A percentile compares a stretch with the other conserved stretches of the same genome.
Conservation (phyloP, 2,113 vertebrate genomes). For the Aspidoscelis tigris region DNA sequence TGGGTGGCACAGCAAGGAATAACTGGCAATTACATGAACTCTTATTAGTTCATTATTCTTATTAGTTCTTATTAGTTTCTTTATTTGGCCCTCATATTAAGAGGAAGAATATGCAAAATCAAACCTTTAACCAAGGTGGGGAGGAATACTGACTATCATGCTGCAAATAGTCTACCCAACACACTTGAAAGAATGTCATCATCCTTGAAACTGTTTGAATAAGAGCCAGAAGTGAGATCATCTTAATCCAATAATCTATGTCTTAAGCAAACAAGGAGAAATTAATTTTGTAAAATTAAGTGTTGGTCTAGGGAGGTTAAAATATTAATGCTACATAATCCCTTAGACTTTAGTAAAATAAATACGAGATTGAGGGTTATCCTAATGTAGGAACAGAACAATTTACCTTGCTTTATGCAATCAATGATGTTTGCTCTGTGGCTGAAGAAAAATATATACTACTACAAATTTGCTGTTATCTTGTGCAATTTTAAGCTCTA, state of each 20-base stretch:
- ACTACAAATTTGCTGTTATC: constrained; percentile 23
- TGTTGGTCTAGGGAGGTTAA: constrained; percentile 38
- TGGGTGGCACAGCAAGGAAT: background rate
- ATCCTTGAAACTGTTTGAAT: constrained; percentile 61
- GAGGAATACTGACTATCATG: constrained; percentile 35
- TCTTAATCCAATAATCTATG: constrained; percentile 69
- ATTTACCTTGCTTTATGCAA: constrained; percentile 22
- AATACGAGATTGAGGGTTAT: constrained; percentile 31
- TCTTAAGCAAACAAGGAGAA: constrained; percentile 66
- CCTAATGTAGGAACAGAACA: constrained; percentile 32
- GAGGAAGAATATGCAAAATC: constrained; percentile 49
- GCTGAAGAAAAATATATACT: constrained; percentile 23
- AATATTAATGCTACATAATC: constrained; percentile 34
- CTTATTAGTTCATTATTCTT: background rate
- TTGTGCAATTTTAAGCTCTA: constrained; percentile 31
- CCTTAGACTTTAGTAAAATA: constrained; percentile 56
- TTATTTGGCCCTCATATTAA: constrained; percentile 32
- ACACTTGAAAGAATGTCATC: constrained; percentile 48
- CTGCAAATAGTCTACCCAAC: constrained; percentile 46
- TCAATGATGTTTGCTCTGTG: constrained; percentile 21
- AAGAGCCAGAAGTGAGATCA: constrained; percentile 64
- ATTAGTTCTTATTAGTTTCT: background rate
- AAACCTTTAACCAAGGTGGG: constrained; percentile 35
- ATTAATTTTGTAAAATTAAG: constrained; percentile 67
- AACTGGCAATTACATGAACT: background rate